These are phyloP conservation scores for Equus quagga DNA, from an alignment of 2,113 vertebrate genomes.

Conservation along the genomic window DNA sequence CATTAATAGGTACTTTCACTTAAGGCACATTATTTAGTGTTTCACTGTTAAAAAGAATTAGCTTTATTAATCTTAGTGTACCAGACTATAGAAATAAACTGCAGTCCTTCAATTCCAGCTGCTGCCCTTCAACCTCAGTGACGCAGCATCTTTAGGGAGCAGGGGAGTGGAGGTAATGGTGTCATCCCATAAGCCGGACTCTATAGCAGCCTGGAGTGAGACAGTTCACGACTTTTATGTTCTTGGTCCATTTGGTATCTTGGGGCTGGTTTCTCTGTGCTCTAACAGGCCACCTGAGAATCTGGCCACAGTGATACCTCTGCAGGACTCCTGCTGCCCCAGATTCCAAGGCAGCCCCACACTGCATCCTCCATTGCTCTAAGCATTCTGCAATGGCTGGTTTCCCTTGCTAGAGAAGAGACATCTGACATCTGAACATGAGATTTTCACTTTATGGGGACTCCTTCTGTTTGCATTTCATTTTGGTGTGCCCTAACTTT, in stretches of 20 bases:
- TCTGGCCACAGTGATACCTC: not conserved
- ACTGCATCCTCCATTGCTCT: not conserved
- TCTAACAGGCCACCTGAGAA: not conserved
- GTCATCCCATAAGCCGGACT: too few species aligned
- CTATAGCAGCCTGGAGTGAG: not conserved
- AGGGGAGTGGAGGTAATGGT: accelerated
- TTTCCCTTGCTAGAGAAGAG: not conserved
- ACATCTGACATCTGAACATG: not conserved
- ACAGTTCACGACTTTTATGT: not conserved
- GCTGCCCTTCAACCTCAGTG: too few species aligned
- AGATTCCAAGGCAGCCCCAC: too few species aligned
- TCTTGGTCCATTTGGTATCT: not conserved
- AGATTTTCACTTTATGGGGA: not conserved
- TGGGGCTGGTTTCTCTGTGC: not conserved
- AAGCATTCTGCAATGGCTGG: not conserved
- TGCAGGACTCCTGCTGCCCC: not conserved
- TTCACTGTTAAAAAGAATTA: slow-evolving; percentile 6
- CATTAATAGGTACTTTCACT: not conserved
- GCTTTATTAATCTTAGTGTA: not conserved
- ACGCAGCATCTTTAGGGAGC: not conserved
- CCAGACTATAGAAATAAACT: not conserved
- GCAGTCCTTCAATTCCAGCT: not conserved
- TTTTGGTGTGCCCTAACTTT: not conserved
- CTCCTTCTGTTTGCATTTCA: not conserved
- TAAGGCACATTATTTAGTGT: not conserved